Evolutionary conservation across 2,888 invertebrate genomes (phyloP), one percentile per base, ranked within the genome.

Genomic region (Euzophera pinguis): DNA sequence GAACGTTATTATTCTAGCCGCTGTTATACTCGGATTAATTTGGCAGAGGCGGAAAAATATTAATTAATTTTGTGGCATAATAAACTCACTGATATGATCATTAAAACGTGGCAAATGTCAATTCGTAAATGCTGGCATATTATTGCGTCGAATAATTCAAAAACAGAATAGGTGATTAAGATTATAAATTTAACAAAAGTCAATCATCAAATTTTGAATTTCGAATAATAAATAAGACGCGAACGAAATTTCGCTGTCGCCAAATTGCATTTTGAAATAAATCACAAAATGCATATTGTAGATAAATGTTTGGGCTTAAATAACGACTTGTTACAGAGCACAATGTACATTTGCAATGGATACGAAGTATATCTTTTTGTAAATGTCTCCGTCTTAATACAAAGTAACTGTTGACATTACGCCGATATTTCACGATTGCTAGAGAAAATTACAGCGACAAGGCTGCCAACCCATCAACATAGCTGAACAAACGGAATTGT

Each of bases 1-100:
- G 81, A 77, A 73, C 79, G 71, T 74, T 81, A 82, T 83, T 80
- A 80, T 79, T 69, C 67, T 64, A 68, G 63, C 64, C 69, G 71
- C 76, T 72, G 75, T 75, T 71, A 71, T 69, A 65, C 67, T 69
- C 71, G 59, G 56, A 56, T 62, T 64, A 61, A 64, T 61, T 61
- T 63, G 59, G 63, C 57, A 63, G 58, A 52, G 52, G 45, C 60
- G 60, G 57, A 57, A 56, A 61, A 61, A 56, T 59, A 60, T 62
- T 61, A 61, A 60, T 57, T 59, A 57, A 61, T 57, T 60, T 54
- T 58, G 52, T 48, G 47, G 49, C 47, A 17, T 35, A 35, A 35
- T 47, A 47, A 47, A 22, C 37, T 37, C n/a, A 6, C 8, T 16
- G 32, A 32, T 27, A 22, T 32, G 5, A 45, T 34, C 45, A 45